These are phyloP conservation scores for Teinopalpus imperialis DNA, from an alignment of 2,888 invertebrate genomes.

Conservation along the genomic window DNA sequence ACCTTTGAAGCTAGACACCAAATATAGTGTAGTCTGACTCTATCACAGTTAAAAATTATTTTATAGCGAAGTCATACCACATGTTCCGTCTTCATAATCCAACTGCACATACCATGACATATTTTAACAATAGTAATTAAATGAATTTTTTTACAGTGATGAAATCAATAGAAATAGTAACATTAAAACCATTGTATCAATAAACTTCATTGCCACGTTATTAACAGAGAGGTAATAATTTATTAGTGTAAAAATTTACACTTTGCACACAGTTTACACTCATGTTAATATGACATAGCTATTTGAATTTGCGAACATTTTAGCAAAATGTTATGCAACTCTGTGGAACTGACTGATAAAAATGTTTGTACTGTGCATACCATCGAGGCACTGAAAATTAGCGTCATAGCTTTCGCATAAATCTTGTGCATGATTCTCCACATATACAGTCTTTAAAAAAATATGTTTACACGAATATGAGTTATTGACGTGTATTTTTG, in stretches of 20 bases:
- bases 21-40: too few species aligned
- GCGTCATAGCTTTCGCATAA: slow-evolving; percentile 35
- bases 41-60: too few species aligned
- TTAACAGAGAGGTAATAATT: slow-evolving; percentile 23
- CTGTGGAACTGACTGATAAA: slow-evolving; percentile 59
- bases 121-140: too few species aligned
- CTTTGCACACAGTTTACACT: slow-evolving; percentile 32
- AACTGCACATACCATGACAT: too few species aligned
- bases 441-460: slow-evolving; percentile 24
- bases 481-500: slow-evolving; percentile 17
- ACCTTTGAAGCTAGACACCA: too few species aligned
- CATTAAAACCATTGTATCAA: slow-evolving; percentile 8
- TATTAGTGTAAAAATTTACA: slow-evolving; percentile 23
- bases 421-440: slow-evolving; percentile 22
- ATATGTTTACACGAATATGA: slow-evolving; percentile 37
- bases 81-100: too few species aligned
- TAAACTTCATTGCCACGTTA: slow-evolving; percentile 26
- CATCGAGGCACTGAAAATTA: slow-evolving; percentile 37
- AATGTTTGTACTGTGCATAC: slow-evolving; percentile 60
- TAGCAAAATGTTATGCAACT: slow-evolving; percentile 52
- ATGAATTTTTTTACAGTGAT: not conserved
- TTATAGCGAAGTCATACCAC: too few species aligned
- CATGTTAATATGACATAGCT: slow-evolving; percentile 28
- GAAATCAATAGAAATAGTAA: not conserved
- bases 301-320: slow-evolving; percentile 40